Evolutionary conservation across 1,140 invertebrate genomes (phyloP).

Genomic region (Sarcophaga bullata): DNA sequence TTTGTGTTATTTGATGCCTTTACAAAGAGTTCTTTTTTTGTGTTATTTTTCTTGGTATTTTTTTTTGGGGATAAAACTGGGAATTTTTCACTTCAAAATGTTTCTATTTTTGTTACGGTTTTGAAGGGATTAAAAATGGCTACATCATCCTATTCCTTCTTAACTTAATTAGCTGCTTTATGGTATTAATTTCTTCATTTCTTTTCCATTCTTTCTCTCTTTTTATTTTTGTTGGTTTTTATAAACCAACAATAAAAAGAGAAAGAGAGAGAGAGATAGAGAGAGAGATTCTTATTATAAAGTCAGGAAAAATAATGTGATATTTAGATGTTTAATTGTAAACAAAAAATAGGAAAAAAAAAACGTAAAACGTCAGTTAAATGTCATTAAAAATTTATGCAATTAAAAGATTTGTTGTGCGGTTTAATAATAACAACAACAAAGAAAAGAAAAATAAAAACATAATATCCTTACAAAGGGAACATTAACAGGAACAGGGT

Average conservation of each 20-base stretch:
- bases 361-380: constrained; percentile 17
- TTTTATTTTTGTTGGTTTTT: background rate
- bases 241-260: too few species aligned
- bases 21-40: background rate
- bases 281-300: too few species aligned
- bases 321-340: constrained; percentile 30
- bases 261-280: too few species aligned
- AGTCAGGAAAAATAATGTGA: background rate
- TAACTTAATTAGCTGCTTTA: constrained; percentile 37
- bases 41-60: background rate
- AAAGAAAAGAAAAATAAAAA: too few species aligned
- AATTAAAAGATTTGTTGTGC: constrained; percentile 46
- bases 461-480: too few species aligned
- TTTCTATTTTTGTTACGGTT: background rate
- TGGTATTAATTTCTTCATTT: constrained; percentile 25
- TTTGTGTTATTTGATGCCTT: constrained; percentile 24
- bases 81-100: constrained; percentile 24
- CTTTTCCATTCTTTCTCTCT: too few species aligned
- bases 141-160: background rate
- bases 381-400: constrained; percentile 46
- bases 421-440: background rate
- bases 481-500: too few species aligned
- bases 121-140: background rate
- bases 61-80: background rate
- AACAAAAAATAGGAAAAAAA: background rate